Conservation (phyloP, 2,113 vertebrate genomes). For the Atrichornis clamosus region DNA sequence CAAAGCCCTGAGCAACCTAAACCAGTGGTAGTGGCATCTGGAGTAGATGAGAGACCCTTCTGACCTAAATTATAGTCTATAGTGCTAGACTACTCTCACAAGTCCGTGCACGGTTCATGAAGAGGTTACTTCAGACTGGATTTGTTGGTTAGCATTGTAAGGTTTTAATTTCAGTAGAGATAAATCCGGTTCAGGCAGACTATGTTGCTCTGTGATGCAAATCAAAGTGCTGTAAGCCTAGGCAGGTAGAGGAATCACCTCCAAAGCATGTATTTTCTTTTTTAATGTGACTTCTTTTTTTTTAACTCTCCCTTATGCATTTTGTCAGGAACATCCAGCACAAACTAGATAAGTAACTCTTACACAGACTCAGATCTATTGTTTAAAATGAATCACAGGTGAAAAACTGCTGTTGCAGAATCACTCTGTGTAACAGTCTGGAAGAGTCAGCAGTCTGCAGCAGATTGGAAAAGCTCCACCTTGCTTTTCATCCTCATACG, state of each 20-base stretch:
- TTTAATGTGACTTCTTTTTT: neutral
- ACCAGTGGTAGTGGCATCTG: neutral
- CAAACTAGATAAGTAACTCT: neutral
- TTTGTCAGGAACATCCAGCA: neutral
- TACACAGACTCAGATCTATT: neutral
- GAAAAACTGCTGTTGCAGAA: constrained; percentile 16
- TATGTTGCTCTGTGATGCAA: neutral
- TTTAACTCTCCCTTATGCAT: neutral
- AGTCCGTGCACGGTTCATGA: fast-evolving
- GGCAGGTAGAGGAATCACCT: neutral
- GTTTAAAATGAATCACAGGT: neutral
- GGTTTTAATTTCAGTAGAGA: neutral
- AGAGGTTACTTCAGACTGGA: neutral
- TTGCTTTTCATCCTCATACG: neutral
- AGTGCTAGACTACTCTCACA: neutral
- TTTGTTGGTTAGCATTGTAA: neutral
- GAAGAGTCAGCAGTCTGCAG: neutral
- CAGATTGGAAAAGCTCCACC: neutral
- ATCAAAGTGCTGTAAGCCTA: neutral
- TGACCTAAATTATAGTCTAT: neutral
- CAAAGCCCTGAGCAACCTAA: neutral
- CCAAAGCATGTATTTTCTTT: neutral
- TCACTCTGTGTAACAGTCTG: neutral
- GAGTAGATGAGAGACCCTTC: neutral
- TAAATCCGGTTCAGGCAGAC: neutral